Base-by-base conservation (phyloP, 2,797 vertebrate genomes). In the Sitta carolinensis region DNA sequence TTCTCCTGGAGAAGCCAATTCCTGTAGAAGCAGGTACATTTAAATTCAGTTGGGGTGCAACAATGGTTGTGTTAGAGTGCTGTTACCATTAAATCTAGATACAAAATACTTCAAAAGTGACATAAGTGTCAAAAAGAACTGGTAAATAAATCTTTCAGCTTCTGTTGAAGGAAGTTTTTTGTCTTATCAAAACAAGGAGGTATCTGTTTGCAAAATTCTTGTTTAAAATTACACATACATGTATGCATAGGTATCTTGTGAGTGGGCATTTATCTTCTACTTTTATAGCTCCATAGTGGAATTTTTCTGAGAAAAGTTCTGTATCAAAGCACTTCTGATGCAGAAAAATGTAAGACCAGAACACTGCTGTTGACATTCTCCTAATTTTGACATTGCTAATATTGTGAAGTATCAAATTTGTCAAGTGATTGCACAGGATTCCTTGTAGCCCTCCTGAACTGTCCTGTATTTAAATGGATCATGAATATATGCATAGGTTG, bases 1-100 rank as follows among this genome's bases (percentile, higher is more conserved):
- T 99, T 97, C 98, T 99, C 5, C 96, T 99, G 94, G 99, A 99
- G 97, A 98, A 96, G 68, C 98, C 99, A 16, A 73, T 99, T 83
- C 61, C 98, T 74, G 98, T 99, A 59, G 98, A 98, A 97, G 96
- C 98, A 98, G 99, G 99, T 99, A 97, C 27, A 57, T 70, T 85
- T 78, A 32, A 77, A 74, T 79, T 58, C 47, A 45, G 5, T 52
- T 89, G 36, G 45, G 25, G 13, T 74, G n/a, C 62, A 70, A 6
- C 21, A 58, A 0, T n/a, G 26, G 2, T n/a, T 80, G 22, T 43
- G 20, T 64, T 85, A 47, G 2, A 6, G 25, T 54, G 23, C 34
- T 79, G 14, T 50, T 77, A 38, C 4, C 22, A 14, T 57, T 29
- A 76, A 55, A 73, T 43, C n/a, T 47, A 47, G 22, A 17, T 73